Base-by-base conservation (phyloP, 2,113 vertebrate species). In the Sakesphorus luctuosus region DNA sequence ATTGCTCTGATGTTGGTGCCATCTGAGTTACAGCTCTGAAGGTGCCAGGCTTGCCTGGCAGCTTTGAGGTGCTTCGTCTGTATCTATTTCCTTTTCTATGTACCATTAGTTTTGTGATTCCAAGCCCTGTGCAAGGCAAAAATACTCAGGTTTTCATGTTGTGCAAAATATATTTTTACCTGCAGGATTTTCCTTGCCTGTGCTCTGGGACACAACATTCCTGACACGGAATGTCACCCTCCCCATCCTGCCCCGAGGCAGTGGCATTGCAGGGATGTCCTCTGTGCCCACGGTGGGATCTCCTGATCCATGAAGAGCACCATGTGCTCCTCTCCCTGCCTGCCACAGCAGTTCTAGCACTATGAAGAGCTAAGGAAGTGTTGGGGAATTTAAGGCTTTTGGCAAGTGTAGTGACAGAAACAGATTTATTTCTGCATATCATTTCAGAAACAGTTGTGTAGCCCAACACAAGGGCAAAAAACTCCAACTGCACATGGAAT, bases 1-100 rank as follows among this genome's bases (percentile, higher is more conserved):
- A 0, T 25, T 55, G 84, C 18, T 61, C 8, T 61, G 24, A 0
- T 11, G 0, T 0, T 44, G 47, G 0, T 11, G 10, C 15, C 25
- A 3, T 25, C 29, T 9, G n/a, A 28, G 46, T 15, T 75, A 36
- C 25, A 9, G 1, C 23, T 67, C 67, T 40, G 72, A 47, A n/a
- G 63, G 47, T 71, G 40, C 68, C 52, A 18, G 59, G 10, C 44
- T 89, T 29, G 2, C 35, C 36, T 43, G 62, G 50, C 65, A 7
- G 0, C 3, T 50, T 10, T 13, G 5, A 47, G 62, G 26, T 23
- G 24, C 23, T 68, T 47, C 5, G 0, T 50, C 56, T 76, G 18
- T 21, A 12, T 53, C 31, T 3, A 1, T 38, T 28, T 11, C 52
- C 55, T 61, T 26, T 44, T 4, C 74, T 24, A 2, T 15, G 1